phyloP scores from a whole-genome alignment of 1,140 invertebrate genomes.

The Trichonephila clavipes region DNA sequence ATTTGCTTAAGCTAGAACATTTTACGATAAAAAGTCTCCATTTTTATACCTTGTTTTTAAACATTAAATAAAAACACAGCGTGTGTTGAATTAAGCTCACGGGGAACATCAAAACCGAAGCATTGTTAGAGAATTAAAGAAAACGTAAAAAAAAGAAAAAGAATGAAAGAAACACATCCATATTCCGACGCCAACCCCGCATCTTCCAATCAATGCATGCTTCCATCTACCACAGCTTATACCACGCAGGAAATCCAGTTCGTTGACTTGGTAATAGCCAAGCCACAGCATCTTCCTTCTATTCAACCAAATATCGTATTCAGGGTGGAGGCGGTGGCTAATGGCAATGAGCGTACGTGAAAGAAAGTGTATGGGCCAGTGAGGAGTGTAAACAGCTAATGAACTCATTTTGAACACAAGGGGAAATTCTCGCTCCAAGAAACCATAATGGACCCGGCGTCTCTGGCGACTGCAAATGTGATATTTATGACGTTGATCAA shows the following conservation, averaged over 20 bases:
- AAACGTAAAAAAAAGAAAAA: too few relatives aligned
- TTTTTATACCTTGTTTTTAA: too few relatives aligned
- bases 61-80: too few relatives aligned
- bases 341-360: constrained; percentile 40
- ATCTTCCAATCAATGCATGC: neutral
- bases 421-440: constrained; percentile 41
- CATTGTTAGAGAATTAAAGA: too few relatives aligned
- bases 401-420: constrained; percentile 55
- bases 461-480: constrained; percentile 47
- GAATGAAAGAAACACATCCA: too few relatives aligned
- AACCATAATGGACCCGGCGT: constrained; percentile 23
- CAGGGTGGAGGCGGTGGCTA: constrained; percentile 6
- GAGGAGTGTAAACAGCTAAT: constrained; percentile 51
- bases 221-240: neutral
- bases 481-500: constrained; percentile 50
- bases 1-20: too few relatives aligned
- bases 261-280: constrained; percentile 27
- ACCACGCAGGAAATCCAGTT: neutral
- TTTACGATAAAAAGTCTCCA: too few relatives aligned
- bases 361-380: constrained; percentile 23
- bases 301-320: constrained; percentile 25
- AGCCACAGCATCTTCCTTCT: neutral
- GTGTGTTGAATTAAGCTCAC: too few relatives aligned
- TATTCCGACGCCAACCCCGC: neutral
- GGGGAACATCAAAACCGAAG: too few relatives aligned